Conservation (phyloP, 1,140 invertebrate genomes). For the Saccostrea cuccullata region DNA sequence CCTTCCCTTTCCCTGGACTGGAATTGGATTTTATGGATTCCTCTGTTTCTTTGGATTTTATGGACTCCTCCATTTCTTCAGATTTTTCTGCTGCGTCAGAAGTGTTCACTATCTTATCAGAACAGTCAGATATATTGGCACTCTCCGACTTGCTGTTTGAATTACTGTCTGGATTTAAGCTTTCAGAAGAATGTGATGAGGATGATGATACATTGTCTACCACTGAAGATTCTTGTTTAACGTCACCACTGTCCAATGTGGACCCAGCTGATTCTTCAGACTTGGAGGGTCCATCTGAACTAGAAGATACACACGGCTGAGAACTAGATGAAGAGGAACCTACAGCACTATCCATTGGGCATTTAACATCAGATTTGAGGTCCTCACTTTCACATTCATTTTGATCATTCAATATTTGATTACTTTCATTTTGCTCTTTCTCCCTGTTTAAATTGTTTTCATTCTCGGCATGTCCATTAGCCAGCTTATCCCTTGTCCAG, state of each 20-base stretch:
- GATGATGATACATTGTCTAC: conserved; percentile 35
- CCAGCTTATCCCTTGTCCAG: conserved; percentile 63
- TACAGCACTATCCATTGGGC: not conserved
- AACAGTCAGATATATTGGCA: not conserved
- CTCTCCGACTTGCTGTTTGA: not conserved
- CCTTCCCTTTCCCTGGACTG: not conserved
- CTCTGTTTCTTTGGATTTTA: not conserved
- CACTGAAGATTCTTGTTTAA: conserved; percentile 36
- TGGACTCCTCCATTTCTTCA: not conserved
- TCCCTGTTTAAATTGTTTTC: conserved; percentile 74
- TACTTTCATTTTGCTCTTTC: conserved; percentile 57
- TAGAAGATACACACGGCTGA: conserved; percentile 26
- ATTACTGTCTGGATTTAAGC: not conserved
- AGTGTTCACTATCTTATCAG: not conserved
- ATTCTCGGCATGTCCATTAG: conserved; percentile 74
- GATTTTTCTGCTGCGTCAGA: not conserved
- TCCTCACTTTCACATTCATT: conserved; percentile 5
- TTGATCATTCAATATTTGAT: conserved; percentile 27
- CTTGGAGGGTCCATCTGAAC: conserved; percentile 23
- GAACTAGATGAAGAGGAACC: not conserved
- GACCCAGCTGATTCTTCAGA: not conserved
- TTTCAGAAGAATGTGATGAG: conserved; percentile 16
- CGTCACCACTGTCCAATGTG: conserved; percentile 2
- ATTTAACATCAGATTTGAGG: not conserved
- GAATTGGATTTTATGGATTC: not conserved